Percentiles rank a stretch among this genome's conserved stretches.
Conservation (phyloP, 2,113 vertebrate species). For the Pteruthius melanotis region DNA sequence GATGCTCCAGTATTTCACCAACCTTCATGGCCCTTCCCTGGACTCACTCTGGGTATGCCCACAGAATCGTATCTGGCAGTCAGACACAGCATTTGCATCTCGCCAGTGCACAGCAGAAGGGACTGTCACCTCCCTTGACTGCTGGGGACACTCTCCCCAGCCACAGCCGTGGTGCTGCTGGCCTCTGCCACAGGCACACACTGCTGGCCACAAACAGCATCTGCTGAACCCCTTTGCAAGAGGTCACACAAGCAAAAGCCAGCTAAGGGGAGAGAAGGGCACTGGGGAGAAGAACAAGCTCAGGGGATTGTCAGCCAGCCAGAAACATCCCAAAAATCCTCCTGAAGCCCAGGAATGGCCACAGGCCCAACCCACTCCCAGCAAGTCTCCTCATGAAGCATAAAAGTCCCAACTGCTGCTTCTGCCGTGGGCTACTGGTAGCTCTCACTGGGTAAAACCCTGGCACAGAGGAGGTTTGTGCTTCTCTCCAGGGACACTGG, state of each 20-base stretch:
- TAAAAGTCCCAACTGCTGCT: not conserved
- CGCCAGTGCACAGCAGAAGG: not conserved
- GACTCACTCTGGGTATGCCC: not conserved
- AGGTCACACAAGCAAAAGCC: not conserved
- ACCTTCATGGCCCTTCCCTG: fast-evolving
- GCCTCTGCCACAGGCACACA: not conserved
- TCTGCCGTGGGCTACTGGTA: not conserved
- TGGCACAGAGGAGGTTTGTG: not conserved
- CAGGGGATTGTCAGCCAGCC: not conserved
- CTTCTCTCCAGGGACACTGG: not conserved
- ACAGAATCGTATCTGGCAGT: not conserved
- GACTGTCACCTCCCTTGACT: not conserved
- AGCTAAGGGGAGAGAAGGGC: not conserved
- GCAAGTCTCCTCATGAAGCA: not conserved
- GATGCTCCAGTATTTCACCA: not conserved
- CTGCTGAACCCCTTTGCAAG: not conserved
- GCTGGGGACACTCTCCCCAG: not conserved
- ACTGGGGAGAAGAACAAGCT: not conserved
- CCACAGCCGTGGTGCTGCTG: not conserved
- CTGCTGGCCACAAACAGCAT: not conserved
- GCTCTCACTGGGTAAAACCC: not conserved
- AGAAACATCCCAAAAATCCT: not conserved
- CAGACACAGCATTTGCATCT: not conserved
- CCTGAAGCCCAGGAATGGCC: not conserved
- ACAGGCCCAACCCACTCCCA: not conserved